Base-by-base conservation (phyloP, 2,113 vertebrate genomes). In the Columba livia region DNA sequence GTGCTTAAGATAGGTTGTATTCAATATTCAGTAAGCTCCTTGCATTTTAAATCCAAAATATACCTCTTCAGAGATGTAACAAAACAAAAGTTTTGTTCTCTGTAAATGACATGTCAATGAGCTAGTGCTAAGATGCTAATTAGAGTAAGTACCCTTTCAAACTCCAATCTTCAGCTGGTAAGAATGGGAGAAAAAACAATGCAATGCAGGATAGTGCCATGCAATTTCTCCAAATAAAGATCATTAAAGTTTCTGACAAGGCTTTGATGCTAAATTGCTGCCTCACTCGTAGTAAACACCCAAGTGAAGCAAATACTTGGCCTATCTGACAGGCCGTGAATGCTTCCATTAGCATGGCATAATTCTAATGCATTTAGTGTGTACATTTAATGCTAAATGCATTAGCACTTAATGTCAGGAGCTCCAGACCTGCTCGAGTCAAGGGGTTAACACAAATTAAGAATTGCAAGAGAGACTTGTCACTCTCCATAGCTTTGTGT, bases 341-440 rank as follows among this genome's bases (percentile, higher is more conserved):
- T 16, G 38, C 70, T 90, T 87, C 93, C 86, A 96, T 96, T 95
- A 97, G 92, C 83, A 56, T 92, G 74, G 90, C 77, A 79, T 90
- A 91, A 87, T 96, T 84, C 90, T 92, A 92, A 93, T 95, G 92
- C 80, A 58, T 87, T 95, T 90, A 96, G 92, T 1, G 10, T 79
- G 87, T 89, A 66, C 87, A 57, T 96, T 96, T 96, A 96, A 93
- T 89, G 92, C 88, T 97, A 97, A 97, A 94, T 94, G 90, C 93
- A 92, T 97, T 96, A 95, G 90, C 96, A 93, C 96, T 96, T 96
- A 60, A 72, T 93, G 96, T 96, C 96, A 96, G 88, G 62, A 96
- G 86, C 89, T 93, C 53, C 77, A 92, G 96, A 92, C 90, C 94
- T 8, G 57, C 92, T 85, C 34, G 12, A 94, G 94, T 93, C 93